These are phyloP conservation scores for Anorthoa munda DNA, from an alignment of 2,888 invertebrate species.

Conservation along the genomic window DNA sequence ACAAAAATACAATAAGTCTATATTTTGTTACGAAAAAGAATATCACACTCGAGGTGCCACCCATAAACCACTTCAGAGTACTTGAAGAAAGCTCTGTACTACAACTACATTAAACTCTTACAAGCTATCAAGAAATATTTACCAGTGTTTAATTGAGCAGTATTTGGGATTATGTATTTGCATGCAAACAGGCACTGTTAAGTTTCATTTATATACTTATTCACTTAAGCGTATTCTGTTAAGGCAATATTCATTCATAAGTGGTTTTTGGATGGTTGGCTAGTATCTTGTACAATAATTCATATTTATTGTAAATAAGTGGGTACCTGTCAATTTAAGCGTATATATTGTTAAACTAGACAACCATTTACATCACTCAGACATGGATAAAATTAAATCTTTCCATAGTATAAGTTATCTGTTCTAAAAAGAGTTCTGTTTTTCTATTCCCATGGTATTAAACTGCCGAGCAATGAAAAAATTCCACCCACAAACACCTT, in stretches of 20 bases:
- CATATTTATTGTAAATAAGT: constrained; percentile 30
- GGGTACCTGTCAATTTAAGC: constrained; percentile 13
- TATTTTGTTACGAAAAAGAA: constrained; percentile 28
- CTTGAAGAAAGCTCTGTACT: constrained; percentile 5
- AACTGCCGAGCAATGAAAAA: no score
- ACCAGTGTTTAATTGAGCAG: constrained; percentile 16
- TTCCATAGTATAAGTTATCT: not conserved
- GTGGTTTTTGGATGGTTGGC: constrained; percentile 34
- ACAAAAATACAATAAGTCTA: constrained; percentile 56
- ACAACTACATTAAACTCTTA: constrained; percentile 20
- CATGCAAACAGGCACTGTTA: constrained; percentile 23
- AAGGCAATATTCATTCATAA: constrained; percentile 19
- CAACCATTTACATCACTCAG: constrained; percentile 23
- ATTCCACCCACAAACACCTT: no score
- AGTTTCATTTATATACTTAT: constrained; percentile 11
- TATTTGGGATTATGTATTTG: constrained; percentile 10
- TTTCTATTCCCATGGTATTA: not conserved
- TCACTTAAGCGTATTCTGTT: constrained; percentile 26
- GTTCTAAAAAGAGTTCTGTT: not conserved
- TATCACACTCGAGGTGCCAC: constrained; percentile 22
- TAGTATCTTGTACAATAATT: constrained; percentile 22
- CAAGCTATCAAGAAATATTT: constrained; percentile 21
- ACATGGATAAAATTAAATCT: constrained; percentile 4
- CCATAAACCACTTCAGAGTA: constrained; percentile 34
- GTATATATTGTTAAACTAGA: constrained; percentile 16